Base-by-base conservation (phyloP, 1,140 invertebrate species). In the Holotrichia oblita region DNA sequence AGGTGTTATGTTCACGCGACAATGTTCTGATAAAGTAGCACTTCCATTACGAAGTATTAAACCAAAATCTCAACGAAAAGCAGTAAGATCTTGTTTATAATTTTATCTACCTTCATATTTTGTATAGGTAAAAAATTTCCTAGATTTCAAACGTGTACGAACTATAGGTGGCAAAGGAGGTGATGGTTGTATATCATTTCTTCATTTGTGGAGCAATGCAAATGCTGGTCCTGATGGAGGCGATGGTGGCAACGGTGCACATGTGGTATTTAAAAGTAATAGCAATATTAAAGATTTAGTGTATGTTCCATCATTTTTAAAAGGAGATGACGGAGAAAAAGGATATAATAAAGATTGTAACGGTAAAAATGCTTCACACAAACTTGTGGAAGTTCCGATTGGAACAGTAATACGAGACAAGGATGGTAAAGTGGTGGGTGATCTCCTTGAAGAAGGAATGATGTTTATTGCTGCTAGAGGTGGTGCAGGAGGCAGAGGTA, bases 231-330 rank as follows among this genome's bases (percentile, higher is more conserved):
- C 98, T 0, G 96, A 98, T 88, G 98, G 98, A 4, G 98, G 98
- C 0, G 96, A 99, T 88, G 98, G 98, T 10, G 98, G 98, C 0
- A 92, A 97, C 85, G 98, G 98, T n/a, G 98, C 96, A 0, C 98
- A 99, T 89, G 94, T 99, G 2, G 92, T 99, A 73, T 96, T 99
- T 83, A 87, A 94, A 89, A 93, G 94, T 17, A 89, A 90, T 8
- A 85, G 85, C 55, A 89, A 92, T 82, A 89, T 93, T 4, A 94
- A 92, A 79, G 95, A 95, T 83, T 89, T 98, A n/a, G 90, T 90
- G 77, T 89, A 94, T 83, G 83, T 97, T 61, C 83, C 84, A 1
- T 83, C 90, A 9, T 82, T 93, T n/a, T 81, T 92, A 0, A 87
- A 85, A 83, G 97, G 90, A 2, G 84, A 90, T 6, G 80, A 90